phyloP scores from a whole-genome alignment of 2,113 vertebrate genomes.

The Trematomus loennbergii region DNA sequence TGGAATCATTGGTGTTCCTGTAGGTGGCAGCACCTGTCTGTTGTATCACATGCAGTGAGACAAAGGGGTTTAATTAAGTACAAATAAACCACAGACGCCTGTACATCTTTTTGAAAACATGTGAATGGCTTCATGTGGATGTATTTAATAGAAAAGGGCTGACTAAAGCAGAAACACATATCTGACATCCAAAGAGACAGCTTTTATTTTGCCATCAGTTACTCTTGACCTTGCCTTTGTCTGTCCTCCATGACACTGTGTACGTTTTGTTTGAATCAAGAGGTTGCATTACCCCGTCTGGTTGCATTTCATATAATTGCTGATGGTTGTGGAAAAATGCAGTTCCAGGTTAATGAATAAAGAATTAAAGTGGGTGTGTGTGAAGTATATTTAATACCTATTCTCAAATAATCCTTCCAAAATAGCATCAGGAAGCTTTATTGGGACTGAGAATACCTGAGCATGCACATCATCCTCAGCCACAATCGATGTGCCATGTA shows the following conservation, averaged over 20 bases:
- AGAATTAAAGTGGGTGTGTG: slow-evolving; percentile 60
- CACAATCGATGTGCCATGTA: slow-evolving; percentile 81
- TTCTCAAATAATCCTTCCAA: slow-evolving; percentile 73
- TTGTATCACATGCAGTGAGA: background rate
- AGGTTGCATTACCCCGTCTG: slow-evolving; percentile 34
- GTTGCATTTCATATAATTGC: slow-evolving; percentile 45
- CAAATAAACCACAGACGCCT: background rate
- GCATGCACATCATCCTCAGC: slow-evolving; percentile 72
- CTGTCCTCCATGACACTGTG: slow-evolving; percentile 6
- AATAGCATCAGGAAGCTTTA: slow-evolving; percentile 81
- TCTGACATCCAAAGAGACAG: background rate
- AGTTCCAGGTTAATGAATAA: slow-evolving; percentile 74
- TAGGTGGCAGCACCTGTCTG: slow-evolving; percentile 62
- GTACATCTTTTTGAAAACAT: background rate
- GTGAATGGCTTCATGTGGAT: background rate
- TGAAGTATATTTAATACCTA: slow-evolving; percentile 78
- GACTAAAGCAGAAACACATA: slow-evolving; percentile 10
- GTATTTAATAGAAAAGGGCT: slow-evolving; percentile 1
- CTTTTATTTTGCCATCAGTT: slow-evolving; percentile 21
- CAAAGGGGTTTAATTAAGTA: background rate
- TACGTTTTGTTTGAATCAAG: slow-evolving; percentile 5
- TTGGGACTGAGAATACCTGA: slow-evolving; percentile 79
- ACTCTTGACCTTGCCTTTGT: slow-evolving; percentile 64
- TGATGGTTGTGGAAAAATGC: slow-evolving; percentile 60
- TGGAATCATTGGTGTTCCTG: slow-evolving; percentile 3